phyloP scores from a whole-genome alignment of 2,113 vertebrate species.

The Procavia capensis region DNA sequence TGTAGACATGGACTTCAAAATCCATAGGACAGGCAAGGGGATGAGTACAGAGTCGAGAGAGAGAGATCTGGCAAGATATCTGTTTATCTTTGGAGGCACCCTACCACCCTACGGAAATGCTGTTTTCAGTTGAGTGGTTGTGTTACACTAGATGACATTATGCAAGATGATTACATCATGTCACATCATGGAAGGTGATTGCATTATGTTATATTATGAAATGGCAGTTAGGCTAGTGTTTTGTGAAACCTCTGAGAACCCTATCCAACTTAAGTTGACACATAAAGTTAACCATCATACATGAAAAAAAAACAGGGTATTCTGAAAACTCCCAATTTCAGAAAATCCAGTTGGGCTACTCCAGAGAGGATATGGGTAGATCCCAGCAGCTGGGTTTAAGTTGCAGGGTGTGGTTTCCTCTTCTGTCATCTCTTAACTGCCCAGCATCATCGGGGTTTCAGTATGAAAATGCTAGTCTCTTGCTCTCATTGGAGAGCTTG shows the following conservation, averaged over 20 bases:
- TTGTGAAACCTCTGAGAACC: not conserved
- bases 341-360: fast-evolving
- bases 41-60: not conserved
- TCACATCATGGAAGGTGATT: not conserved
- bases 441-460: fast-evolving
- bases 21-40: not conserved
- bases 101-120: too few species aligned
- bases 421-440: not conserved
- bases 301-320: not conserved
- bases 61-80: not conserved
- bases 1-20: not conserved
- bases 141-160: not conserved
- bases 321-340: not conserved
- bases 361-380: fast-evolving
- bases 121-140: not conserved
- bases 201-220: not conserved
- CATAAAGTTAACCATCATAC: not conserved
- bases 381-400: fast-evolving
- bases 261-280: not conserved
- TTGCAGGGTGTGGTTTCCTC: fast-evolving
- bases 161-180: not conserved
- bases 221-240: not conserved
- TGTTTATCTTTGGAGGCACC: too few species aligned
- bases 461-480: fast-evolving
- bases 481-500: fast-evolving